phyloP scores from a whole-genome alignment of 2,888 invertebrate species.

The Dolichomitus sp. region DNA sequence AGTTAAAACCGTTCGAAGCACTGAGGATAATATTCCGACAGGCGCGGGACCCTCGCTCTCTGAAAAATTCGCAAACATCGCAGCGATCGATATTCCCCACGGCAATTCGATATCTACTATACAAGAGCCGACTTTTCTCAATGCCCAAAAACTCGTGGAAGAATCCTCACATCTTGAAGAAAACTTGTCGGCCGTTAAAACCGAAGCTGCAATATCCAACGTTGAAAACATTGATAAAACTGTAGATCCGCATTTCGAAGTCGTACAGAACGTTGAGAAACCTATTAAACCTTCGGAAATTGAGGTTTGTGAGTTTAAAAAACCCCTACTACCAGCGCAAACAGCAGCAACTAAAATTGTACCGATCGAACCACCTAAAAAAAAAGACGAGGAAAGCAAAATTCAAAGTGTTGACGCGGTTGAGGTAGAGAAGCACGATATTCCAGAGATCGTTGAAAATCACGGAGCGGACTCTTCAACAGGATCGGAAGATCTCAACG shows the following conservation, averaged over 20 bases:
- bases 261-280: not conserved
- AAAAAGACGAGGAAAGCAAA: not conserved
- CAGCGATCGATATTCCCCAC: not conserved
- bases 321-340: not conserved
- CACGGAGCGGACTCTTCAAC: slow-evolving; percentile 17
- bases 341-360: not conserved
- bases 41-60: slow-evolving; percentile 2
- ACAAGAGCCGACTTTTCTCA: slow-evolving; percentile 57
- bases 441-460: slow-evolving; percentile 25
- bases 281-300: not conserved
- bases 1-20: not conserved
- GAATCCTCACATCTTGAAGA: not conserved
- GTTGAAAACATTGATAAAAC: slow-evolving; percentile 21
- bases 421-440: slow-evolving; percentile 17
- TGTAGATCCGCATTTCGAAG: slow-evolving; percentile 9
- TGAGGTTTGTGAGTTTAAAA: not conserved
- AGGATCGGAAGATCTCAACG: slow-evolving; percentile 42
- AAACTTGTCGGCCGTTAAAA: not conserved
- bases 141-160: slow-evolving; percentile 36
- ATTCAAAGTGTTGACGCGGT: not conserved
- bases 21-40: not conserved
- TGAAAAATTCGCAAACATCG: slow-evolving; percentile 42
- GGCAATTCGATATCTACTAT: slow-evolving; percentile 42
- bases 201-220: not conserved
- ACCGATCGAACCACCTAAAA: not conserved